These are phyloP conservation scores for Aphis craccivora DNA, from an alignment of 1,140 invertebrate species.

Conservation along the genomic window DNA sequence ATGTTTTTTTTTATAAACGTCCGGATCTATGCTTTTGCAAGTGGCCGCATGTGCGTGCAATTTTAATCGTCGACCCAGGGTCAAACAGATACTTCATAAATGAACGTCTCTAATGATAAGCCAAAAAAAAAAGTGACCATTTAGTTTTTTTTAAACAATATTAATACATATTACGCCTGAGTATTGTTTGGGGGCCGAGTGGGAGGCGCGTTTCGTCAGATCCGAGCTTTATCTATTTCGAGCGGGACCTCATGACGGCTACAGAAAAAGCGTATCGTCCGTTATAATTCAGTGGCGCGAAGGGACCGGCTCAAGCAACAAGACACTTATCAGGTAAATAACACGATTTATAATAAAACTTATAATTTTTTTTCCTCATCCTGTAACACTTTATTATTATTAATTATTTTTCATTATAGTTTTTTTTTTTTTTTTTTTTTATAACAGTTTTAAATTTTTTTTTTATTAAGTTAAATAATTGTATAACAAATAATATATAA, in stretches of 20 bases:
- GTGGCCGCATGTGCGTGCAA: background rate
- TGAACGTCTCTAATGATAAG: background rate
- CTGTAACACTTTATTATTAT: background rate
- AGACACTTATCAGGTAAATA: slow-evolving; percentile 43
- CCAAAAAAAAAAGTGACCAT: background rate
- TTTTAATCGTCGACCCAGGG: slow-evolving; percentile 26
- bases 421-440: background rate
- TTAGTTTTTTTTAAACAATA: slow-evolving; percentile 30
- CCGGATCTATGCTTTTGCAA: slow-evolving; percentile 23
- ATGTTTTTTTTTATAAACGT: background rate
- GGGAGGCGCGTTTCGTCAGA: slow-evolving; percentile 52
- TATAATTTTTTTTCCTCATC: background rate
- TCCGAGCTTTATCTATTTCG: slow-evolving; percentile 55
- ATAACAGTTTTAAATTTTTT: background rate
- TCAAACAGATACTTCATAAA: slow-evolving; percentile 34
- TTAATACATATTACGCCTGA: background rate
- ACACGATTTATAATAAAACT: background rate
- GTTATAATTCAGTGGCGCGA: slow-evolving; percentile 51
- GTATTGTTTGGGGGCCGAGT: slow-evolving; percentile 44
- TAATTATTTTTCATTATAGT: background rate
- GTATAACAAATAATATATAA: background rate
- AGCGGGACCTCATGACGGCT: slow-evolving; percentile 26
- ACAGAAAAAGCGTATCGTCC: background rate
- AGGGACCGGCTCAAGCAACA: slow-evolving; percentile 55
- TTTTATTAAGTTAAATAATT: background rate